Conservation (phyloP, 1,140 invertebrate species). For the Mesaphorura yosii region DNA sequence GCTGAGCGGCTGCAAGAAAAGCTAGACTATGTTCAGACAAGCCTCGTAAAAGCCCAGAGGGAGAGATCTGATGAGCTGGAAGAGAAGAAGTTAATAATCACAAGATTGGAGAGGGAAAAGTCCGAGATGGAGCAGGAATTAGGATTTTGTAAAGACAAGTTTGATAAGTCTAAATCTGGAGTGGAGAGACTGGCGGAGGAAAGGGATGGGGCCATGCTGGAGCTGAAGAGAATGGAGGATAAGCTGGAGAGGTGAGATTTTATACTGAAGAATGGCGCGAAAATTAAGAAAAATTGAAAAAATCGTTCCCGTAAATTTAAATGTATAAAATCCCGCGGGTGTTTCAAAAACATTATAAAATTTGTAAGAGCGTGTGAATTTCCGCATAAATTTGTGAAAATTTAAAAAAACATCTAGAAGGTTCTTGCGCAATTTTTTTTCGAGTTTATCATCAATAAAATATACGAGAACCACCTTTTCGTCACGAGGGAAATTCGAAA, state of each 20-base stretch:
- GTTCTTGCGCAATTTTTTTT: too few species aligned
- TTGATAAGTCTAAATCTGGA: slow-evolving; percentile 22
- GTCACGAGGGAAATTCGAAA: too few species aligned
- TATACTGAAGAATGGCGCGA: slow-evolving; percentile 4
- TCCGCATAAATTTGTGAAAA: too few species aligned
- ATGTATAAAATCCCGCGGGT: too few species aligned
- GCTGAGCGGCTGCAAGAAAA: slow-evolving; percentile 45
- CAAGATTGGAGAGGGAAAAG: slow-evolving; percentile 17
- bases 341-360: too few species aligned
- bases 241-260: slow-evolving; percentile 69
- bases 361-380: background rate
- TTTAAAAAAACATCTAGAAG: too few species aligned
- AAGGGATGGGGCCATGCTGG: slow-evolving; percentile 72
- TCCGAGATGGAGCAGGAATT: slow-evolving; percentile 15
- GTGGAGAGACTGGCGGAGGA: slow-evolving; percentile 67
- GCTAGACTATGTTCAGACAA: too few species aligned
- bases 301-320: too few species aligned
- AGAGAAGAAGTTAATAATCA: background rate
- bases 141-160: slow-evolving; percentile 20
- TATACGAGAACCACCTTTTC: too few species aligned
- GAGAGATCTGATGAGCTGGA: too few species aligned
- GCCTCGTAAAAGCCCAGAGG: too few species aligned
- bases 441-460: too few species aligned
- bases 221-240: slow-evolving; percentile 81
- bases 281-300: background rate